Conservation (phyloP, 2,113 vertebrate genomes). For the Sorex araneus region DNA sequence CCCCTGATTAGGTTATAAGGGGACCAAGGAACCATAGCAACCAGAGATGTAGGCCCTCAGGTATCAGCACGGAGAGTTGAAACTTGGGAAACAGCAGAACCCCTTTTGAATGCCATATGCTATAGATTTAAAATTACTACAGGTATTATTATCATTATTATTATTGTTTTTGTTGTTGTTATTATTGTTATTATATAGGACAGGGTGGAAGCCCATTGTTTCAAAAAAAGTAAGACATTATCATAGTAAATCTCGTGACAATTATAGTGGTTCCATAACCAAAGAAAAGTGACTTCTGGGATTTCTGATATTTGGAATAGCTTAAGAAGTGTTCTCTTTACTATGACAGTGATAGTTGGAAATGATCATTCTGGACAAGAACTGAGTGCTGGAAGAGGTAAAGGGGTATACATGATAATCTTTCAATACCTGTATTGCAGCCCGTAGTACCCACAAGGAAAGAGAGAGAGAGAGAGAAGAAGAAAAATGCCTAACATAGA, state of each 20-base stretch:
- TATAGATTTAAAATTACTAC: not conserved
- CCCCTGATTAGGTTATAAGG: not conserved
- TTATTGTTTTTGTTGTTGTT: too few species aligned
- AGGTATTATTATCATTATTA: not conserved
- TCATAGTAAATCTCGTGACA: constrained; percentile 6
- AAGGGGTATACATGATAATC: too few species aligned
- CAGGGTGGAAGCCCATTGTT: not conserved
- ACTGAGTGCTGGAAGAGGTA: too few species aligned
- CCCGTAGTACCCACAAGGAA: too few species aligned
- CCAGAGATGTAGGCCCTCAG: not conserved
- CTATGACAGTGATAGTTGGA: too few species aligned
- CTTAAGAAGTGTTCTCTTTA: not conserved
- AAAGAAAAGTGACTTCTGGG: constrained; percentile 29
- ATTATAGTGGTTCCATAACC: not conserved
- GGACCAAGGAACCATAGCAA: not conserved
- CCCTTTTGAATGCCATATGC: too few species aligned
- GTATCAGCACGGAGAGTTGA: not conserved
- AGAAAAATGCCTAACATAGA: too few species aligned
- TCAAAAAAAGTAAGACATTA: not conserved
- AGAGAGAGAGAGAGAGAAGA: too few species aligned
- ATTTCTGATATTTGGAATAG: constrained; percentile 1
- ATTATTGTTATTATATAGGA: too few species aligned
- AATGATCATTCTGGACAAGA: too few species aligned
- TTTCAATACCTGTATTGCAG: too few species aligned
- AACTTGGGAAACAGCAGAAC: not conserved